Percentiles rank a stretch among this genome's conserved stretches.
phyloP scores from a whole-genome alignment of 2,888 invertebrate species.

The Smittia aterrima region DNA sequence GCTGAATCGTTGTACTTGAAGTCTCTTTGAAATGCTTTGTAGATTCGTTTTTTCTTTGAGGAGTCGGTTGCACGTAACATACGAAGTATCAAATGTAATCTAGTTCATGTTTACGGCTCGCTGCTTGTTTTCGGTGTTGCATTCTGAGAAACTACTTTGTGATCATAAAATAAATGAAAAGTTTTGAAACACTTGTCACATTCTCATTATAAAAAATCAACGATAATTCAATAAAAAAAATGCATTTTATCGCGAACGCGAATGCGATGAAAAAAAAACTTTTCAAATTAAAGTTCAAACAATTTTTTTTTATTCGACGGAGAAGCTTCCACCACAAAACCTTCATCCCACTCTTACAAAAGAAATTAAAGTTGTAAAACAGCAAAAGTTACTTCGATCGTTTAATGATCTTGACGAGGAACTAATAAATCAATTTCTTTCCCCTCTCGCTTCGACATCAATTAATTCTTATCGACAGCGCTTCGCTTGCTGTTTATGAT shows the following conservation, averaged over 20 bases:
- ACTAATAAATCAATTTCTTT: not conserved
- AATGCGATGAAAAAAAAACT: not conserved
- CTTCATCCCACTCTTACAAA: not conserved
- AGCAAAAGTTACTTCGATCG: not conserved
- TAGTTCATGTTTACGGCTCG: too few relatives aligned
- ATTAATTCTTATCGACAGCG: slow-evolving; percentile 9
- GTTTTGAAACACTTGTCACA: too few relatives aligned
- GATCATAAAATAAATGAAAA: too few relatives aligned
- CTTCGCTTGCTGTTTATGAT: slow-evolving; percentile 9
- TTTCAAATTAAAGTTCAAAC: slow-evolving; percentile 6
- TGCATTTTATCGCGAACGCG: not conserved
- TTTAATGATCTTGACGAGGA: slow-evolving; percentile 4
- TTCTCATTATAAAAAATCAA: not conserved
- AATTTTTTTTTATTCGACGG: not conserved
- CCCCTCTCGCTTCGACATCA: not conserved
- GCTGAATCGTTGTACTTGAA: too few relatives aligned
- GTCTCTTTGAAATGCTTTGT: too few relatives aligned
- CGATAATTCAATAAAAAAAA: not conserved
- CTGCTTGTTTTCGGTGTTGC: too few relatives aligned
- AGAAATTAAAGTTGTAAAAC: not conserved
- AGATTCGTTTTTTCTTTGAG: too few relatives aligned
- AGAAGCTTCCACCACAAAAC: not conserved
- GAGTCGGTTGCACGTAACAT: too few relatives aligned
- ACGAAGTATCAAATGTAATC: too few relatives aligned
- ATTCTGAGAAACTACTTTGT: too few relatives aligned